A percentile compares a stretch with the other conserved stretches of the same genome.
phyloP scores from a whole-genome alignment of 1,140 invertebrate species.

The Plodia interpunctella region DNA sequence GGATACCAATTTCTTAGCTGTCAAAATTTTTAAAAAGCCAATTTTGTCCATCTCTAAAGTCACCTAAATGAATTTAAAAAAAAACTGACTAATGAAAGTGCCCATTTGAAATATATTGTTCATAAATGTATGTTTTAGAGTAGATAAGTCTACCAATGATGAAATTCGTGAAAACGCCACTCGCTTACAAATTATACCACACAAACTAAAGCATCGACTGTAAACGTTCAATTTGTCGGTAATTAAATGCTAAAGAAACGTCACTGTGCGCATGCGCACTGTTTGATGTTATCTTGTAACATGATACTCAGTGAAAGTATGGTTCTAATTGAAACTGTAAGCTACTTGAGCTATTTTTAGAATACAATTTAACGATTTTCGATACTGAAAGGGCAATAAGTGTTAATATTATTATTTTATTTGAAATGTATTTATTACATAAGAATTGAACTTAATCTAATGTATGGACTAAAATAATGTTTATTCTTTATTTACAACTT shows the following conservation, averaged over 20 bases:
- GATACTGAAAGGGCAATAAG: background rate
- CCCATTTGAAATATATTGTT: too few species aligned
- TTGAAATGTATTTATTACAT: too few species aligned
- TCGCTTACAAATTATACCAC: conserved; percentile 24
- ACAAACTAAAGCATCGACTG: conserved; percentile 26
- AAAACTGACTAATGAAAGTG: too few species aligned
- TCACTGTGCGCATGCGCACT: conserved; percentile 1
- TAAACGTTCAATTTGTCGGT: conserved; percentile 58
- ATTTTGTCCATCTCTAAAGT: too few species aligned
- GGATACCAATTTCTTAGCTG: too few species aligned
- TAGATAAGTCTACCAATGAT: background rate
- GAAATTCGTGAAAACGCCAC: background rate
- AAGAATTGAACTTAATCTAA: too few species aligned
- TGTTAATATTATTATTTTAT: too few species aligned
- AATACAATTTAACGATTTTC: background rate
- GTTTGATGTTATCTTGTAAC: conserved; percentile 4
- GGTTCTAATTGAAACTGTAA: conserved; percentile 3
- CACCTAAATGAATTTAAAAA: too few species aligned
- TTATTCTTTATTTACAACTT: too few species aligned
- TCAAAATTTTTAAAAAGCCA: too few species aligned
- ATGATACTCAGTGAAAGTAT: conserved; percentile 3
- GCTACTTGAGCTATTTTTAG: conserved; percentile 1
- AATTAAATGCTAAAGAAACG: conserved; percentile 38
- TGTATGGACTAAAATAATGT: too few species aligned
- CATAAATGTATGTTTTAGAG: too few species aligned